Evolutionary conservation across 1,140 invertebrate genomes (phyloP), one percentile per base, ranked within the genome.

Genomic region (Trichonephila inaurata): DNA sequence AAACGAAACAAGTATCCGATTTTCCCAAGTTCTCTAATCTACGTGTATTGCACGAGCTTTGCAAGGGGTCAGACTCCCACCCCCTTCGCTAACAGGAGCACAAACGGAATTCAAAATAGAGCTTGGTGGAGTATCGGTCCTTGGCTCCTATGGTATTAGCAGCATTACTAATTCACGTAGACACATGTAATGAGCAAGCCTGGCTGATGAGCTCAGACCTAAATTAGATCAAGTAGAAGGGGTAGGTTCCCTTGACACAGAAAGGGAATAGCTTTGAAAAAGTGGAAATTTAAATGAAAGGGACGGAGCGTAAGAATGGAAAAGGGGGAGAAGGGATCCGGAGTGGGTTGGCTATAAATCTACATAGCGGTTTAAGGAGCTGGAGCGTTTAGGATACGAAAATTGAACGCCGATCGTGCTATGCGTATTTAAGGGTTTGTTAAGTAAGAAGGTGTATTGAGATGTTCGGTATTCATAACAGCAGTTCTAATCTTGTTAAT

Each of bases 261-360:
- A 81, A 69, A 93, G 85, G 92, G 92, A 51, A 87, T 88, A 33
- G 51, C 28, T 93, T 93, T 89, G 92, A 93, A 93, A 93, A 93
- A 93, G 92, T 64, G 69, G 28, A 82, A 93, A 93, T 93, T 93
- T 89, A 93, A 93, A 93, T 93, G 92, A 93, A 93, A 93, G 66
- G 64, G 92, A 93, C 92, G 85, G 85, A 81, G 64, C 85, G 28
- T 82, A 77, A 77, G 72, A 62, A 60, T 40, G 40, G 60, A 92
- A 85, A 61, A n/a, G 92, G 92, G 85, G 69, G 19, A 51, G 51
- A 51, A 51, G 51, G n/a, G 18, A 40, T 72, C 24, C 8, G 24
- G 10, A 58, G 90, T 83, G 90, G 90, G 61, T 12, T 91, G 90
- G 90, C 60, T 91, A 91, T 82, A 91, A 91, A 91, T 91, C 72